phyloP scores from a whole-genome alignment of 2,113 vertebrate species.

The Sardina pilchardus region DNA sequence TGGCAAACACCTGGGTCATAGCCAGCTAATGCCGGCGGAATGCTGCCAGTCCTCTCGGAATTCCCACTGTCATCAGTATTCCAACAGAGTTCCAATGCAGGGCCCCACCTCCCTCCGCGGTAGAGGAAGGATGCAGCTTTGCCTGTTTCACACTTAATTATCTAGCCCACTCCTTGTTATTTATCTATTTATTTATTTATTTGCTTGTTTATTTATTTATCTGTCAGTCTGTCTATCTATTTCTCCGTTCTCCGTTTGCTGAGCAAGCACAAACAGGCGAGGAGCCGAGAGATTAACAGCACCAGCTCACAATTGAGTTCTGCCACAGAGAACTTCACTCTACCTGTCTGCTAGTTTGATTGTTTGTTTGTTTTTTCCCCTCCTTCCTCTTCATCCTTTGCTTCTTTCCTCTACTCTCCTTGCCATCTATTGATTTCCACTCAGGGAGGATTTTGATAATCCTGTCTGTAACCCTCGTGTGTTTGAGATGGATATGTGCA shows the following conservation, averaged over 20 bases:
- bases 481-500: conserved; percentile 46
- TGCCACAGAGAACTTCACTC: conserved; percentile 32
- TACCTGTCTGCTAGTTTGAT: not conserved
- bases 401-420: not conserved
- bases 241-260: not conserved
- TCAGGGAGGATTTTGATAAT: conserved; percentile 48
- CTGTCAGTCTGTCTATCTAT: not conserved
- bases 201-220: not conserved
- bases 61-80: conserved; percentile 21
- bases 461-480: conserved; percentile 33
- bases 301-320: not conserved
- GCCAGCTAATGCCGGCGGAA: not conserved
- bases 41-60: not conserved
- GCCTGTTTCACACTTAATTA: not conserved
- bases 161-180: not conserved
- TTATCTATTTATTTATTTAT: not conserved
- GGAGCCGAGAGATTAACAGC: conserved; percentile 26
- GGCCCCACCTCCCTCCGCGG: not conserved
- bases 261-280: conserved; percentile 15
- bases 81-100: not conserved
- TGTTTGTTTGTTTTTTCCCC: not conserved
- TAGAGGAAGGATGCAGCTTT: not conserved
- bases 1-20: not conserved
- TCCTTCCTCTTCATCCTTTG: not conserved
- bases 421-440: conserved; percentile 46